These are phyloP conservation scores for Acanthaster planci DNA, from an alignment of 35 echinoderm and acorn worm genomes.

Conservation along the genomic window DNA sequence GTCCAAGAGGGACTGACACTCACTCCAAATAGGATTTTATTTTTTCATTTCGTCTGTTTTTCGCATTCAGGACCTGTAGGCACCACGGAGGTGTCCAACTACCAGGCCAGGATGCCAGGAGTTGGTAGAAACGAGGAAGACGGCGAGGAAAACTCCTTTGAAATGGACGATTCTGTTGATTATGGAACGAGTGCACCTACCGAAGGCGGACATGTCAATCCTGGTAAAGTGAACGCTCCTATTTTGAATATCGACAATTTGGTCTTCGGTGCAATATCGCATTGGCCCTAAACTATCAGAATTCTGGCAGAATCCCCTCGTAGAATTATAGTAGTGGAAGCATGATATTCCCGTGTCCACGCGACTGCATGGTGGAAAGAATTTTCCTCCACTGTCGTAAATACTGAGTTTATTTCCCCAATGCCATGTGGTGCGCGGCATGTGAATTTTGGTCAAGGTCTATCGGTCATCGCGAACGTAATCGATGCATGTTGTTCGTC, in stretches of 20 bases:
- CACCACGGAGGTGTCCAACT: slow-evolving; percentile 14
- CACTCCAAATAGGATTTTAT: slow-evolving; percentile 6
- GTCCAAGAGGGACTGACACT: slow-evolving; percentile 49
- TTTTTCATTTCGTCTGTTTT: slow-evolving; percentile 22
- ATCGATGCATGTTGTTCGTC: slow-evolving; percentile 50
- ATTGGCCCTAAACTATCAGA: background rate
- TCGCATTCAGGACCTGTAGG: background rate
- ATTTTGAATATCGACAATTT: slow-evolving; percentile 56
- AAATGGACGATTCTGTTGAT: slow-evolving; percentile 35
- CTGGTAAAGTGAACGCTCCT: slow-evolving; percentile 28
- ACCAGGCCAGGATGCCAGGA: slow-evolving; percentile 24
- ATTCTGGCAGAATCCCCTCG: background rate
- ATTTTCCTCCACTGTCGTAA: too few species aligned
- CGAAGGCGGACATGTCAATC: slow-evolving; percentile 44
- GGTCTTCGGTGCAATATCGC: slow-evolving; percentile 6
- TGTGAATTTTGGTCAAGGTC: slow-evolving; percentile 61
- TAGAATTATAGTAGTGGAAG: too few species aligned
- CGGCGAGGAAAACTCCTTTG: slow-evolving; percentile 28
- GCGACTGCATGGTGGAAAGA: too few species aligned
- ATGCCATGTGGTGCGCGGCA: background rate
- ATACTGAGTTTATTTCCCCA: background rate
- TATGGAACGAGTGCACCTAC: slow-evolving; percentile 25
- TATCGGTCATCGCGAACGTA: slow-evolving; percentile 67
- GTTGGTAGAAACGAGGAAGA: slow-evolving; percentile 38
- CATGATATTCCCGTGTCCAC: too few species aligned